phyloP scores from a whole-genome alignment of 2,888 invertebrate genomes.

The Harpalus rubripes region DNA sequence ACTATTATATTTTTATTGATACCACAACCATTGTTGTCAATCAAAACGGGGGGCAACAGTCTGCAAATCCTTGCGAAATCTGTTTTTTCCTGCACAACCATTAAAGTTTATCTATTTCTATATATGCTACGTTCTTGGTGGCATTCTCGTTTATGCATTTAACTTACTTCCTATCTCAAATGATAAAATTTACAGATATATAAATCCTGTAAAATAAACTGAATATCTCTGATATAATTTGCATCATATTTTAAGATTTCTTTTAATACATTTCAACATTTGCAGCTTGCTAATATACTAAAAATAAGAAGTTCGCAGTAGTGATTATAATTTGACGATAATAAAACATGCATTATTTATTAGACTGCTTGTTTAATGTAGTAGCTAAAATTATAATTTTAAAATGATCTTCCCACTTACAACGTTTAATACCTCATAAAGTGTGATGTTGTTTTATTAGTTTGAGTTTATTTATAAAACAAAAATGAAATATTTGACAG shows the following conservation, averaged over 20 bases:
- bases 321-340: neutral
- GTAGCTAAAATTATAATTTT: constrained; percentile 4
- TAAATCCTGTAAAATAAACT: neutral
- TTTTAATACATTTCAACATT: neutral
- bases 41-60: too few species aligned
- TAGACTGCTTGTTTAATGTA: neutral
- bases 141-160: neutral
- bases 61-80: neutral
- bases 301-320: neutral
- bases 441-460: constrained; percentile 48
- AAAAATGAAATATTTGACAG: constrained; percentile 56
- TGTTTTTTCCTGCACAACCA: neutral
- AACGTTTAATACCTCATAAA: constrained; percentile 47
- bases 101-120: neutral
- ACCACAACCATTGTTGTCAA: too few species aligned
- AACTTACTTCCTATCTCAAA: neutral
- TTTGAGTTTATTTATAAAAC: constrained; percentile 45
- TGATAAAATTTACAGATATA: neutral
- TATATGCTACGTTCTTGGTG: neutral
- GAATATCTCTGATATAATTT: neutral
- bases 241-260: constrained; percentile 6
- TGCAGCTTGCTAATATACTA: neutral
- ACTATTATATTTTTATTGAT: too few species aligned
- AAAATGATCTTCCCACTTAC: constrained; percentile 20
- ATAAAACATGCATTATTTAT: neutral